Evolutionary conservation across 2,888 invertebrate genomes (phyloP), one percentile per base, ranked within the genome.

Genomic region (Cistogaster globosa): DNA sequence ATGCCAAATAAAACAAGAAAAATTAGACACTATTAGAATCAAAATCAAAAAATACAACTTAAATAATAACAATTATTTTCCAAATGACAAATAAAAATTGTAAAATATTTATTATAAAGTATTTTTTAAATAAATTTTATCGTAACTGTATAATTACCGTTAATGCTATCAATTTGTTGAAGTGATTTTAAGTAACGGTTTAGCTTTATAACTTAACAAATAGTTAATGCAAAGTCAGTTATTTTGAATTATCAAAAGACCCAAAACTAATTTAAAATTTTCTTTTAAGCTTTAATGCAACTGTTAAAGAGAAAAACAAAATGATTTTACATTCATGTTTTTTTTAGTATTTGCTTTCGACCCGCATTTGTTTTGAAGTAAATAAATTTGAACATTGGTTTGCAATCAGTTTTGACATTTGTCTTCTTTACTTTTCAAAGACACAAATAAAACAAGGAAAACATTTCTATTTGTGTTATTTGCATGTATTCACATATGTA

Each of bases 401-500:
- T 85, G 60, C 75, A 85, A 85, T 85, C 78, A 82, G 58, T 75
- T 82, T 82, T 85, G 85, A 82, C 85, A 79, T 79, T 85, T 85
- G 82, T 62, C 63, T 77, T 77, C 76, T 75, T 79, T 75, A 48
- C 69, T 82, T 77, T 78, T 63, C 57, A 74, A 55, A 74, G 77
- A 57, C 62, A 45, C 42, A 65, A 48, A 74, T 75, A 71, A 69
- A 14, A 69, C 76, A 76, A 71, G 60, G 63, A 79, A 62, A 58
- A 53, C 42, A 65, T 75, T 53, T 78, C 58, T 14, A 42, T 42
- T 12, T 42, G 38, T 65, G 38, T 58, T 20, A 9, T 22, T 48
- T 65, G 36, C 11, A 16, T 11, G 57, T 45, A n/a, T 42, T 2
- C 38, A 36, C 20, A 14, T 22, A 55, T 16, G 12, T 22, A 51